A percentile compares a stretch with the other conserved stretches of the same genome.
These are phyloP conservation scores for Montipora capitata DNA, from an alignment of 92 coral and sea anemone species.

Conservation along the genomic window DNA sequence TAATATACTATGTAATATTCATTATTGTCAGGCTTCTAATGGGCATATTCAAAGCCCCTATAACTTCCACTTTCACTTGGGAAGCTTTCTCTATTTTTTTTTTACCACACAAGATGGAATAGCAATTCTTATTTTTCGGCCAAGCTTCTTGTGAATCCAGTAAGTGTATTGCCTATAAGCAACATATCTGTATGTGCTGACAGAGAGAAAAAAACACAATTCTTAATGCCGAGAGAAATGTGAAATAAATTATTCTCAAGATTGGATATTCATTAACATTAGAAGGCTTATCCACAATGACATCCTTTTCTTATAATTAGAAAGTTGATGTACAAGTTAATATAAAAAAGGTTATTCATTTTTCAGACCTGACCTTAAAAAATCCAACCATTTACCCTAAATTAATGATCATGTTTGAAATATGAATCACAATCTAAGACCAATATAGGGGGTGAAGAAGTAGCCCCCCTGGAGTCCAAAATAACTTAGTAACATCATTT, in stretches of 20 bases:
- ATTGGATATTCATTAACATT: conserved; percentile 2
- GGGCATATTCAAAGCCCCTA: conserved; percentile 62
- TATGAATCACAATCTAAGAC: too few species aligned
- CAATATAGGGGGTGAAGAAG: too few species aligned
- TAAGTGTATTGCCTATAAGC: conserved; percentile 54
- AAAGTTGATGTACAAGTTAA: conserved; percentile 1
- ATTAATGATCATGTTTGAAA: too few species aligned
- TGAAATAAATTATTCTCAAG: neutral
- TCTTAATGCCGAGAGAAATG: conserved; percentile 1
- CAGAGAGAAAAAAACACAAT: conserved; percentile 21
- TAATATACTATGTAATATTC: neutral
- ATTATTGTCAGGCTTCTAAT: conserved; percentile 8
- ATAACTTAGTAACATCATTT: too few species aligned
- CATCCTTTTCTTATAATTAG: neutral
- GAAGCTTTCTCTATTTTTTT: conserved; percentile 41
- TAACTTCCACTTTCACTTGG: conserved; percentile 58
- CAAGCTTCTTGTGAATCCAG: conserved; percentile 59
- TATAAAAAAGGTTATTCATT: neutral
- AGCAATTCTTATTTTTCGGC: conserved; percentile 32
- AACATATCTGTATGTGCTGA: conserved; percentile 59
- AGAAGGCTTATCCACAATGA: neutral
- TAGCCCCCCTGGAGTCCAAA: too few species aligned
- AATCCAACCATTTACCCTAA: conserved; percentile 1
- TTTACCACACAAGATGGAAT: conserved; percentile 59
- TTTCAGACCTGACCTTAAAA: neutral